Conservation (phyloP, 2,113 vertebrate species). For the Datnioides undecimradiatus region DNA sequence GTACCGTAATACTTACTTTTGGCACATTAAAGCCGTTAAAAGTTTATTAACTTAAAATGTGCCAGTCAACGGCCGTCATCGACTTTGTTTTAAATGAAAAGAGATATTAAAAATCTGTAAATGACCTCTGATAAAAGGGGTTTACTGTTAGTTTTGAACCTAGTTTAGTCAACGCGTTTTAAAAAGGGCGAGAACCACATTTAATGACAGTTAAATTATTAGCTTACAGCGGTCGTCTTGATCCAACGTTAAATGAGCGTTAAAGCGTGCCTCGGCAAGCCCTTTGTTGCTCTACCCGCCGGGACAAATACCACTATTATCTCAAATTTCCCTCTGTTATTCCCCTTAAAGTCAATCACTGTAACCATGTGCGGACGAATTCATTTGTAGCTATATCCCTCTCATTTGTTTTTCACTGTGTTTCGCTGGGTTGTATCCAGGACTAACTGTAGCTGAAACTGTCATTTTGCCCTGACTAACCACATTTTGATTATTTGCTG, state of each 20-base stretch:
- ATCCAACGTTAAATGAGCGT: background rate
- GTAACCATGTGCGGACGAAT: conserved; percentile 16
- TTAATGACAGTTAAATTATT: background rate
- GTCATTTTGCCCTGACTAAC: background rate
- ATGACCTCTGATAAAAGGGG: background rate
- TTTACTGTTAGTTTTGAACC: too few species aligned
- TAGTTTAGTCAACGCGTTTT: background rate
- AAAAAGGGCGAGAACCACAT: background rate
- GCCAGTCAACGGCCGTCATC: background rate
- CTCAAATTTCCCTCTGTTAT: background rate
- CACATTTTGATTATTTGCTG: background rate
- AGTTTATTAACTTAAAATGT: background rate
- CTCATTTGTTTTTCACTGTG: conserved; percentile 5
- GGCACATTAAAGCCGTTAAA: background rate
- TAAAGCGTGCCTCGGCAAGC: conserved; percentile 42
- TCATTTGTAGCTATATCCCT: background rate
- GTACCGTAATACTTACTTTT: background rate
- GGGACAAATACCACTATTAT: background rate
- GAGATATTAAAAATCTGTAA: background rate
- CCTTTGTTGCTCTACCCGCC: conserved; percentile 63
- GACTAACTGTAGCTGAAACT: background rate
- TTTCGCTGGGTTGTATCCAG: background rate
- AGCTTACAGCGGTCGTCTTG: background rate
- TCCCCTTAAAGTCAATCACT: background rate
- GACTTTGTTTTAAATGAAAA: conserved; percentile 21